Evolutionary conservation across 2,113 vertebrate species (phyloP), one percentile per base, ranked within the genome.

Genomic region (Odobenus rosmarus): DNA sequence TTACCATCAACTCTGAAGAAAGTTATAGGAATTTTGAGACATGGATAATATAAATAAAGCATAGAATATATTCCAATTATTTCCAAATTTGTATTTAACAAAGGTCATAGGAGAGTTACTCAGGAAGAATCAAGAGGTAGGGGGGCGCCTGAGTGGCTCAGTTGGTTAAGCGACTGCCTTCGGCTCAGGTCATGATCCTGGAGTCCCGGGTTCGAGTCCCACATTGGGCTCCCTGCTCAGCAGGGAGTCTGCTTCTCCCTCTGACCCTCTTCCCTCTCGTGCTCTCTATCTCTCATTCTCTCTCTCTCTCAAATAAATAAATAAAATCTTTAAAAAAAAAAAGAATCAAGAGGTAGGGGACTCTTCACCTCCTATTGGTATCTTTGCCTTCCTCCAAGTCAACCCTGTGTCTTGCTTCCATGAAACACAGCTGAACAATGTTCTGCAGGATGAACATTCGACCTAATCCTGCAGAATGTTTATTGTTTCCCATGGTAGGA

Each of bases 281-380:
- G n/a, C n/a, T n/a, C n/a, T n/a, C n/a, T n/a, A n/a, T n/a, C n/a
- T n/a, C n/a, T n/a, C n/a, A n/a, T n/a, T n/a, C n/a, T n/a, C n/a
- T n/a, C n/a, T n/a, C n/a, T n/a, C n/a, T n/a, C n/a, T n/a, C n/a
- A n/a, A n/a, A n/a, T n/a, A n/a, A n/a, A n/a, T n/a, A n/a, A n/a
- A n/a, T n/a, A n/a, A n/a, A n/a, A n/a, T n/a, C n/a, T n/a, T n/a
- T n/a, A n/a, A n/a, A n/a, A n/a, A n/a, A n/a, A n/a, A n/a, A n/a
- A n/a, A n/a, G n/a, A n/a, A n/a, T n/a, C n/a, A n/a, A n/a, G n/a
- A 89, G 0, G 18, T 14, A 61, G 3, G 1, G 24, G 15, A 1
- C 5, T 36, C 10, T 18, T 15, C 3, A 28, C 19, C 26, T 51
- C 7, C 18, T 21, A 1, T 3, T 6, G 23, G n/a, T 28, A 0